phyloP scores from a whole-genome alignment of 2,797 vertebrate species.

The Sparidentex hasta region DNA sequence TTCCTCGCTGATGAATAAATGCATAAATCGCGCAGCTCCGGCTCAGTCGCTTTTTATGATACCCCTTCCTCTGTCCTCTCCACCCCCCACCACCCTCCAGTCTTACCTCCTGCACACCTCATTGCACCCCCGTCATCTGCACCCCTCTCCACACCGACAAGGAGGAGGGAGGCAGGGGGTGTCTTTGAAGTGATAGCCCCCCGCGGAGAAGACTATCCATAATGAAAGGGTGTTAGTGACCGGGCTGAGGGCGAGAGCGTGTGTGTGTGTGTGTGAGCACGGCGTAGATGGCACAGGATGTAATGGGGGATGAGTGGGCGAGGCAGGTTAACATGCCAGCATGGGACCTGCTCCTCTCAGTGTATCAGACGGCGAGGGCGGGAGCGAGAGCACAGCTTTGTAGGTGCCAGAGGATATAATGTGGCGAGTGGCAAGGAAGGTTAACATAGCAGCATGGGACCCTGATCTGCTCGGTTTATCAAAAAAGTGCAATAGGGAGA shows the following conservation, averaged over 20 bases:
- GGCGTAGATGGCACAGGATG: slow-evolving; percentile 49
- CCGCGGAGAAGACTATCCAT: slow-evolving; percentile 56
- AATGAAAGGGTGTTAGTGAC: slow-evolving; percentile 71
- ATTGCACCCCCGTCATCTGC: slow-evolving; percentile 54
- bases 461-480: slow-evolving; percentile 54
- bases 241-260: slow-evolving; percentile 32
- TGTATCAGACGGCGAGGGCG: slow-evolving; percentile 51
- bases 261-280: slow-evolving; percentile 38
- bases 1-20: slow-evolving; percentile 84
- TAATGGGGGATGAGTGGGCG: slow-evolving; percentile 65
- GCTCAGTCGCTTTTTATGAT: slow-evolving; percentile 72
- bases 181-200: slow-evolving; percentile 69
- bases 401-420: slow-evolving; percentile 49
- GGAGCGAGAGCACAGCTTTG: slow-evolving; percentile 31
- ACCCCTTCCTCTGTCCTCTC: background rate
- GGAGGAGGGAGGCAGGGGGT: slow-evolving; percentile 45
- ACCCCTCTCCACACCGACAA: slow-evolving; percentile 45
- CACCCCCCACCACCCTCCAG: background rate
- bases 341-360: slow-evolving; percentile 53
- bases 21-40: slow-evolving; percentile 79
- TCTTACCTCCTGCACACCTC: slow-evolving; percentile 27
- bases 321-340: slow-evolving; percentile 64
- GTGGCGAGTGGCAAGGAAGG: slow-evolving; percentile 37
- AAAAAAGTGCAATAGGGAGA: slow-evolving; percentile 9
- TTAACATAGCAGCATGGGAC: slow-evolving; percentile 58